Conservation (phyloP, 2,113 vertebrate species). For the Rana temporaria region DNA sequence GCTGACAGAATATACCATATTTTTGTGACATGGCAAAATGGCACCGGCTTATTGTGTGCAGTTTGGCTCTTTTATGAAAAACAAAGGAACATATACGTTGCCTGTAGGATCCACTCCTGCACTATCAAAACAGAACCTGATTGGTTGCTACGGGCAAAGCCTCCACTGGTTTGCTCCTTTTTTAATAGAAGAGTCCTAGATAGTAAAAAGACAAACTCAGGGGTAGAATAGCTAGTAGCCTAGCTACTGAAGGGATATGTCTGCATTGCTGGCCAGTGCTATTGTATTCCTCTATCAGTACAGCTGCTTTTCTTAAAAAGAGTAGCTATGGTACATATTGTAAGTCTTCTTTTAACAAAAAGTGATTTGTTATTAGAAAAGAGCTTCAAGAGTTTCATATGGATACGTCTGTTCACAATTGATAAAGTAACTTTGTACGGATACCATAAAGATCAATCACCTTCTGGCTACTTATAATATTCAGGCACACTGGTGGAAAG, state of each 20-base stretch:
- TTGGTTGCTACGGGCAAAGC: too few relatives aligned
- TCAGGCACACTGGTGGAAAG: neutral
- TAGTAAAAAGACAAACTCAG: constrained; percentile 1
- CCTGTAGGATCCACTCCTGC: too few relatives aligned
- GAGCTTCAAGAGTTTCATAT: neutral
- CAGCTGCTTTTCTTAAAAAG: constrained; percentile 29
- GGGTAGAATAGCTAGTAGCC: neutral
- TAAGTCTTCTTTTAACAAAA: neutral
- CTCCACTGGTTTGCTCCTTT: neutral
- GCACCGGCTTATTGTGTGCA: neutral
- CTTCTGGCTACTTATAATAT: neutral
- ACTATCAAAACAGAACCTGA: too few relatives aligned
- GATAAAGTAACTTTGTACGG: neutral
- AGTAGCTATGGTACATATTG: constrained; percentile 23
- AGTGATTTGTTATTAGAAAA: neutral
- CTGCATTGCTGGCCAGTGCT: constrained; percentile 13
- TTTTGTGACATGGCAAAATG: neutral
- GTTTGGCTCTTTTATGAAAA: too few relatives aligned
- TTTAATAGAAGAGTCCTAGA: neutral
- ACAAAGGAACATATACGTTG: too few relatives aligned
- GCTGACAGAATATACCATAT: neutral
- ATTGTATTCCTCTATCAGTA: neutral
- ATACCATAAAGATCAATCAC: neutral
- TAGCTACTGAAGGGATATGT: neutral
- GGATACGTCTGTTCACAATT: neutral